These are phyloP conservation scores for cat (Felis catus) DNA, from an alignment of 2,113 vertebrate species.

Conservation along the genomic window F.catus_Fca126_mat1.0 CM031415.1:68518501-68519000, in stretches of 20 bases:
- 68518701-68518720: background rate
- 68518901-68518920: background rate
- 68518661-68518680: background rate
- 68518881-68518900: background rate
- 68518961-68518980: background rate
- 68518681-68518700: background rate
- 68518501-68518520: too few relatives aligned
- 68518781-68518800: background rate
- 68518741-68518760: background rate
- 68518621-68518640: conserved; percentile 10
- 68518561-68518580: too few relatives aligned
- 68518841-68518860: background rate
- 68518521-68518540: too few relatives aligned
- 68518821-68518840: background rate
- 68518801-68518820: background rate
- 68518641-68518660: background rate
- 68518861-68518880: background rate
- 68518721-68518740: background rate
- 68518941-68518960: background rate
- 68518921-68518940: background rate
- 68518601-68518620: background rate
- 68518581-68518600: too few relatives aligned
- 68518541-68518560: too few relatives aligned
- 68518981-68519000: background rate
- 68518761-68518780: background rate